phyloP scores from a whole-genome alignment of 1,140 invertebrate genomes.

The Cyphomyrmex costatus region DNA sequence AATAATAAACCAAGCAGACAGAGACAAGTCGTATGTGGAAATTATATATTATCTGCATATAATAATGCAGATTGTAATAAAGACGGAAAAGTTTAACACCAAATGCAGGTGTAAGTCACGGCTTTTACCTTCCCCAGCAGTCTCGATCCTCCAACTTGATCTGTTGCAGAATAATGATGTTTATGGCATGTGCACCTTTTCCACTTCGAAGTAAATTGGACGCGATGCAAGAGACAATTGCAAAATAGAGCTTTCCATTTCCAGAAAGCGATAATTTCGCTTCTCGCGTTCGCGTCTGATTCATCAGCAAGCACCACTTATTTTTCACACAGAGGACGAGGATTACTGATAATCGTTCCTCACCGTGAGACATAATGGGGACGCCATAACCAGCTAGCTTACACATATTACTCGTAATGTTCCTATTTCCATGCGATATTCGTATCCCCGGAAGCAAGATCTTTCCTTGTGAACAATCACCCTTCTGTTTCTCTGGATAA shows the following conservation, averaged over 20 bases:
- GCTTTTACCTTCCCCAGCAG: background rate
- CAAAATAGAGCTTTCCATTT: background rate
- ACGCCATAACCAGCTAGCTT: background rate
- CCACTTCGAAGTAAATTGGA: constrained; percentile 1
- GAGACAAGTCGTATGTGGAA: too few relatives aligned
- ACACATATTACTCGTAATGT: constrained; percentile 70
- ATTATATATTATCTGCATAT: too few relatives aligned
- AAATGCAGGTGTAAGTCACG: background rate
- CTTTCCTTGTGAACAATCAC: constrained; percentile 38
- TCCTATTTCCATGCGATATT: constrained; percentile 74
- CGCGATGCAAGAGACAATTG: background rate
- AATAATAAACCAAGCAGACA: background rate
- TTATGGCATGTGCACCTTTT: background rate
- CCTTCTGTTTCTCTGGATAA: constrained; percentile 69
- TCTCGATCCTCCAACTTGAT: constrained; percentile 56
- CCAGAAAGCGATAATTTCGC: background rate
- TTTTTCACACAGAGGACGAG: constrained; percentile 23
- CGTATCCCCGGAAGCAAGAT: constrained; percentile 40
- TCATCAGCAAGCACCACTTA: constrained; percentile 9
- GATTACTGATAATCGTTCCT: constrained; percentile 7
- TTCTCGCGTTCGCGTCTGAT: background rate
- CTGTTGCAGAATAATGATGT: constrained; percentile 58
- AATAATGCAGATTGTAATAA: constrained; percentile 4
- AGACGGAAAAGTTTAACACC: background rate
- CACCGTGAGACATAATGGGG: background rate